Percentiles rank a stretch among this genome's conserved stretches.
Conservation (phyloP, 2,113 vertebrate species). For the Chrysochloris asiatica region DNA sequence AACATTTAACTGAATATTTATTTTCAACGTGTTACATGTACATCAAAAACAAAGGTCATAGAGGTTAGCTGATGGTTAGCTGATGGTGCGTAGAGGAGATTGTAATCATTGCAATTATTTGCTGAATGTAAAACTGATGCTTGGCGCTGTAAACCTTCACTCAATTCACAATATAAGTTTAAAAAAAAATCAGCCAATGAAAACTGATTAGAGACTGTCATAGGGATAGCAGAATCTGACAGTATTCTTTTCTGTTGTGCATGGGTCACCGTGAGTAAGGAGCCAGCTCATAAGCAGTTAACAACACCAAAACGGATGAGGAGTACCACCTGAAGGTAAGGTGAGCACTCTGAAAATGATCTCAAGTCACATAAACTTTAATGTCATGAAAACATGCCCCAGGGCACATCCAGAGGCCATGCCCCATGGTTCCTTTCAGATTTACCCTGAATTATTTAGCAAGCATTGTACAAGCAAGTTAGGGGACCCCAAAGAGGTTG, state of each 20-base stretch:
- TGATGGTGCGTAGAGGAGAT: too few species aligned
- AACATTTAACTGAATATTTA: too few species aligned
- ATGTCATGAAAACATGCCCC: rapidly evolving
- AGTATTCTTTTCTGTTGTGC: neutral
- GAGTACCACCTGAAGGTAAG: neutral
- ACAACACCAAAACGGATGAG: neutral
- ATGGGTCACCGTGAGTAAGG: neutral
- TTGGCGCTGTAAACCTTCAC: too few species aligned
- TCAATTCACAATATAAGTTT: too few species aligned
- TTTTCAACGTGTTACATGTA: too few species aligned
- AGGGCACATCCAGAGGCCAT: rapidly evolving
- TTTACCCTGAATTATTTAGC: too few species aligned
- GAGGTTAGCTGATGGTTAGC: too few species aligned
- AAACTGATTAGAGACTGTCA: neutral
- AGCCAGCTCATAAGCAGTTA: neutral
- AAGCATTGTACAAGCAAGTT: rapidly evolving
- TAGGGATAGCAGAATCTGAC: neutral
- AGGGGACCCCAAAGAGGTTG: neutral
- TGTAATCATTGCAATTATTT: too few species aligned
- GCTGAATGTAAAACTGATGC: too few species aligned
- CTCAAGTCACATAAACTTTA: rapidly evolving
- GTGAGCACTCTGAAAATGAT: too few species aligned
- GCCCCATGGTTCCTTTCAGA: rapidly evolving
- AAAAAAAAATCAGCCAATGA: neutral
- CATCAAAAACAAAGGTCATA: too few species aligned